These are phyloP conservation scores for Macquaria australasica DNA, from an alignment of 2,113 vertebrate genomes.

Conservation along the genomic window DNA sequence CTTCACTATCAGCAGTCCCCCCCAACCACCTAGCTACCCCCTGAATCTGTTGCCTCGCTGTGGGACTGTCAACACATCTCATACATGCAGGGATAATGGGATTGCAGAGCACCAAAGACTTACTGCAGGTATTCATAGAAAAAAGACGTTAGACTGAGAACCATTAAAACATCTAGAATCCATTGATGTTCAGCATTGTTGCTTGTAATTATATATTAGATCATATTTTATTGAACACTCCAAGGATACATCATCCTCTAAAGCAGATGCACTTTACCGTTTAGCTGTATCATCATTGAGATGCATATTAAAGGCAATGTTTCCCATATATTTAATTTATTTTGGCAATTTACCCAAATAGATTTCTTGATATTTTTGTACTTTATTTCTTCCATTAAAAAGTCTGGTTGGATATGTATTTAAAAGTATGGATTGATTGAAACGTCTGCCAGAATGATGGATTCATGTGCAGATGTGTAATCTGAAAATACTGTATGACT, in stretches of 20 bases:
- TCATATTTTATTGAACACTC: constrained; percentile 14
- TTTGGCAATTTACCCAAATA: neutral
- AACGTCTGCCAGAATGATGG: neutral
- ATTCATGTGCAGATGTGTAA: neutral
- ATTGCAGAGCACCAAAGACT: constrained; percentile 37
- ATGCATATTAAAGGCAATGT: constrained; percentile 1
- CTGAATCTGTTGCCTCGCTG: constrained; percentile 26
- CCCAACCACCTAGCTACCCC: constrained; percentile 1
- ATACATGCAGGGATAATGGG: constrained; percentile 62
- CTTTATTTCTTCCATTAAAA: neutral
- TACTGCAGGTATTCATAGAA: constrained; percentile 34
- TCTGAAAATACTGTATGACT: neutral
- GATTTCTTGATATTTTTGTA: neutral
- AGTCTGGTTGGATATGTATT: neutral
- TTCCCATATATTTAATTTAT: neutral
- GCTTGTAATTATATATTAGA: constrained; percentile 27
- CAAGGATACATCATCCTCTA: neutral
- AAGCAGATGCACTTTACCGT: neutral
- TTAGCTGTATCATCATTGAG: neutral
- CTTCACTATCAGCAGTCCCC: constrained; percentile 24
- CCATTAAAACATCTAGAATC: neutral
- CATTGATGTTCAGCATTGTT: constrained; percentile 26
- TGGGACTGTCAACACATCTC: constrained; percentile 53
- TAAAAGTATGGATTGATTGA: neutral
- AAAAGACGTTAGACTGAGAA: neutral